phyloP scores from a whole-genome alignment of 1,140 invertebrate species.

The Pseudomyrmex sp. region DNA sequence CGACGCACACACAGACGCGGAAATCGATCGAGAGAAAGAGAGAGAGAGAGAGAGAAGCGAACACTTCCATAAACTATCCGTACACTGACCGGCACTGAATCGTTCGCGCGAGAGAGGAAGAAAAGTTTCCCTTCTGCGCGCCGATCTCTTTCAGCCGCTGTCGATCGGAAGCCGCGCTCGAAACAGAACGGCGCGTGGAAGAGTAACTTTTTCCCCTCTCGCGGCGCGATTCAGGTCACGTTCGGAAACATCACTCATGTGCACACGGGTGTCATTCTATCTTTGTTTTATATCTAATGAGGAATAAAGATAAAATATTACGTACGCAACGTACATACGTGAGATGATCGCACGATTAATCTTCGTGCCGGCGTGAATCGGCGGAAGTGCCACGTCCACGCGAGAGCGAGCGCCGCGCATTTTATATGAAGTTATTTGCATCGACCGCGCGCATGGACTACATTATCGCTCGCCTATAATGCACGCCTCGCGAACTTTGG shows the following conservation, averaged over 20 bases:
- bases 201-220: too few relatives aligned
- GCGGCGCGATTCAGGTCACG: too few relatives aligned
- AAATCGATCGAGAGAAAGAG: constrained; percentile 49
- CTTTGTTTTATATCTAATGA: too few relatives aligned
- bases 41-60: neutral
- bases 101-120: too few relatives aligned
- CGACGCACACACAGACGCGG: neutral
- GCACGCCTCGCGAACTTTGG: constrained; percentile 57
- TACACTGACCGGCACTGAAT: too few relatives aligned
- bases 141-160: too few relatives aligned
- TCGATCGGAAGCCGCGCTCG: too few relatives aligned
- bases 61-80: neutral
- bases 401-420: constrained; percentile 61
- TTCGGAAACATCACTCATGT: too few relatives aligned
- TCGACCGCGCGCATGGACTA: constrained; percentile 55
- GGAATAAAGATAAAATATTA: too few relatives aligned
- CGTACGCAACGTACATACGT: constrained; percentile 65
- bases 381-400: constrained; percentile 72
- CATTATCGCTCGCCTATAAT: constrained; percentile 64
- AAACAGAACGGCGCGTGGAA: too few relatives aligned
- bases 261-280: too few relatives aligned
- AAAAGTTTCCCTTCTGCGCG: too few relatives aligned
- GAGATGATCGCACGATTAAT: constrained; percentile 68
- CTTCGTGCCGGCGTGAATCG: constrained; percentile 69
- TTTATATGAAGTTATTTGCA: constrained; percentile 72